phyloP scores from a whole-genome alignment of 2,113 vertebrate genomes.

The Halichoerus grypus region DNA sequence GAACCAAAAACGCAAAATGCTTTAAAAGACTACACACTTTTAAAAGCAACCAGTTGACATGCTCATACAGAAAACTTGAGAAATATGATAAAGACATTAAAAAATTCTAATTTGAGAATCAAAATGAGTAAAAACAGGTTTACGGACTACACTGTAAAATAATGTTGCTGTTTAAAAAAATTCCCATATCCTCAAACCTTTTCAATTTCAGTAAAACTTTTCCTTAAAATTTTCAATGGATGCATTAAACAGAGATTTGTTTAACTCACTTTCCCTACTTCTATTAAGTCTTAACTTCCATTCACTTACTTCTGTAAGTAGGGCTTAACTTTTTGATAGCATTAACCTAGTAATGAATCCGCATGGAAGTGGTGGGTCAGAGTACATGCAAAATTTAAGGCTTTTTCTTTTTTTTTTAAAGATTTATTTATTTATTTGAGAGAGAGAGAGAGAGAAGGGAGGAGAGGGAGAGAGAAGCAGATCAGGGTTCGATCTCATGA shows the following conservation, averaged over 20 bases:
- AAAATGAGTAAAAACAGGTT: not conserved
- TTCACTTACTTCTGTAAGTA: not conserved
- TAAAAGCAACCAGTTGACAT: not conserved
- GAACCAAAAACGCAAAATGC: not conserved
- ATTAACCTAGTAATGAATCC: not conserved
- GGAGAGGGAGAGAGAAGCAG: not conserved
- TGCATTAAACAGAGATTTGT: not conserved
- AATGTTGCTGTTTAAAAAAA: not conserved
- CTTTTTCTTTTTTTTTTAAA: not conserved
- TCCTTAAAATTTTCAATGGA: not conserved
- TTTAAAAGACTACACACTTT: conserved; percentile 11
- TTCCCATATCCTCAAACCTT: not conserved
- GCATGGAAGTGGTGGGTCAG: not conserved
- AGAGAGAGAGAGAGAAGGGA: too few species aligned
- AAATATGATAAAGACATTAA: not conserved
- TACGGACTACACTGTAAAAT: not conserved
- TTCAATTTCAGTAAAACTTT: conserved; percentile 36
- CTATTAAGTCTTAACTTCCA: not conserved
- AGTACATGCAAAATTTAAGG: not conserved
- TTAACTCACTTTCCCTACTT: not conserved
- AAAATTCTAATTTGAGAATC: not conserved
- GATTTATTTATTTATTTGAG: not conserved
- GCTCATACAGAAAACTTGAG: not conserved
- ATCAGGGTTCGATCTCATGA: not conserved
- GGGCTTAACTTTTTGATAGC: not conserved